Evolutionary conservation across 37 sponge, comb jelly and placozoan genomes (phyloP).

Genomic region (Geodia barretti): DNA sequence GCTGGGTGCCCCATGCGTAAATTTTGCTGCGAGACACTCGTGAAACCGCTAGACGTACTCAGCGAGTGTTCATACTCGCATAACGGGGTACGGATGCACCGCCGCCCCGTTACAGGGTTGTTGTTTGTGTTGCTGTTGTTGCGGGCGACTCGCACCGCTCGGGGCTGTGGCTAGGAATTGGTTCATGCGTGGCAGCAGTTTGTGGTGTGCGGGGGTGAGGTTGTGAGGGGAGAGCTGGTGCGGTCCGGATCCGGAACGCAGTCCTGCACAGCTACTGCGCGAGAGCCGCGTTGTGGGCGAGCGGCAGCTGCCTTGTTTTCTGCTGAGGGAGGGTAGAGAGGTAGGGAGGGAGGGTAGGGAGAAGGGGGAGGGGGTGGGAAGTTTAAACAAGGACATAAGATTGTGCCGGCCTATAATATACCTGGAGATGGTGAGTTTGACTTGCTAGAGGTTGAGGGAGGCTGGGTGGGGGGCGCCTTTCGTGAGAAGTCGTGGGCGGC

Average conservation of each 20-base stretch:
- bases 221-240: neutral
- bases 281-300: slow-evolving; percentile 11
- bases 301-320: neutral
- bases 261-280: slow-evolving; percentile 34
- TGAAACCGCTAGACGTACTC: slow-evolving; percentile 64
- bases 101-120: slow-evolving; percentile 20
- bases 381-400: too few species aligned
- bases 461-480: neutral
- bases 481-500: slow-evolving; percentile 36
- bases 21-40: slow-evolving; percentile 69
- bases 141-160: neutral
- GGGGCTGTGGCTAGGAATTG: too few species aligned
- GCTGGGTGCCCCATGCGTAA: neutral
- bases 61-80: slow-evolving; percentile 39
- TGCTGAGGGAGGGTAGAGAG: neutral
- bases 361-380: neutral
- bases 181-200: too few species aligned
- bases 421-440: slow-evolving; percentile 51
- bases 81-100: neutral
- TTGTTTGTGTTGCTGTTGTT: slow-evolving; percentile 36
- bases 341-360: neutral
- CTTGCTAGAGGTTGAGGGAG: slow-evolving; percentile 14
- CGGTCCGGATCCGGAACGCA: slow-evolving; percentile 6
- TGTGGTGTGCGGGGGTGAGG: slow-evolving; percentile 6
- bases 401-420: too few species aligned